Percentiles rank a stretch among this genome's conserved stretches.
phyloP scores from a whole-genome alignment of 2,113 vertebrate species.

The Cyphomyrus discorhynchus region DNA sequence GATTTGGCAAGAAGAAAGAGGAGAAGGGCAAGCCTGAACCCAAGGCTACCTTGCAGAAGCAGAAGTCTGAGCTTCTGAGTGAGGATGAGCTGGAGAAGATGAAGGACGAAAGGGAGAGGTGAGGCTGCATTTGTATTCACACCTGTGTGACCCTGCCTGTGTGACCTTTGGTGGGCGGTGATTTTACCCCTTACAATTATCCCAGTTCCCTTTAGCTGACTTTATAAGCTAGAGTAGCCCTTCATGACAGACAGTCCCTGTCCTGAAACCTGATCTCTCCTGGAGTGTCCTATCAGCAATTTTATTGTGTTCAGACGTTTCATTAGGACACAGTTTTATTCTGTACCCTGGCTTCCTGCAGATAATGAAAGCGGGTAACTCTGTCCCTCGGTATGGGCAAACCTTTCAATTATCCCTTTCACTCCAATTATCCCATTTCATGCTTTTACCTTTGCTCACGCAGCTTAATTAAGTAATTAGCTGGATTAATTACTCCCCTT shows the following conservation, averaged over 20 bases:
- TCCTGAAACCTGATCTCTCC: not conserved
- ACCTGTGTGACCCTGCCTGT: not conserved
- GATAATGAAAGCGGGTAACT: not conserved
- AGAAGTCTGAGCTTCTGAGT: conserved; percentile 38
- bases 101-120: conserved; percentile 39
- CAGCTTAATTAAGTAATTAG: conserved; percentile 21
- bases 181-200: not conserved
- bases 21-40: conserved; percentile 49
- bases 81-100: conserved; percentile 67
- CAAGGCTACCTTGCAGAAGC: conserved; percentile 48
- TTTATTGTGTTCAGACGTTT: conserved; percentile 12
- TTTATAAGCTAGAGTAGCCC: not conserved
- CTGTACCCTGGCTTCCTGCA: not conserved
- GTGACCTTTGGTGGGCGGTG: not conserved
- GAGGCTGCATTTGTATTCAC: not conserved
- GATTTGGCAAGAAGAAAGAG: conserved; percentile 76
- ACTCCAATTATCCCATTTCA: not conserved
- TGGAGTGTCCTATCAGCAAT: not conserved
- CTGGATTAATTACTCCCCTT: conserved; percentile 13
- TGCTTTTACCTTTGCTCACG: conserved; percentile 17
- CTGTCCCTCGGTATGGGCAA: conserved; percentile 1
- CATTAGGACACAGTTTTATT: conserved; percentile 4
- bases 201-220: not conserved
- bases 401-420: conserved; percentile 1
- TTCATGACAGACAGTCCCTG: not conserved